phyloP scores from a whole-genome alignment of 2,113 vertebrate genomes.

The Sphyrna mokarran region DNA sequence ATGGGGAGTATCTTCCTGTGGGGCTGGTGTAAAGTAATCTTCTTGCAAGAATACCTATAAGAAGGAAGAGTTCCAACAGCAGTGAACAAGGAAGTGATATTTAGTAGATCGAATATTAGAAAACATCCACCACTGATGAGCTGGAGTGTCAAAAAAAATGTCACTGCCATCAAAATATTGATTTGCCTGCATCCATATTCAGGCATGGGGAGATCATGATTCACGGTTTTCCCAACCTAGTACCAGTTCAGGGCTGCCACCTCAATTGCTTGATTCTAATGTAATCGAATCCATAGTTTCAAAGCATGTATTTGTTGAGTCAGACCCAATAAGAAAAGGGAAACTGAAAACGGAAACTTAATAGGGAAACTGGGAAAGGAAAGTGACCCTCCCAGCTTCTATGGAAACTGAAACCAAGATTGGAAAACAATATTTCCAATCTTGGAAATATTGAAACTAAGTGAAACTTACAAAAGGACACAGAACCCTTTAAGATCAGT shows the following conservation, averaged over 20 bases:
- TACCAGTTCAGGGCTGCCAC: not conserved
- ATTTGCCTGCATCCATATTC: not conserved
- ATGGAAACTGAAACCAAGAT: too few species aligned
- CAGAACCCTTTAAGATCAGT: too few species aligned
- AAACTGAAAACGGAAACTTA: not conserved
- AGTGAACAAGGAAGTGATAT: not conserved
- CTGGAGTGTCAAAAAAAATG: not conserved
- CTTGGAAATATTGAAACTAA: too few species aligned
- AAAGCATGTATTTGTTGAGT: not conserved
- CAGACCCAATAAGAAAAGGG: not conserved
- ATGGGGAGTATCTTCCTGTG: not conserved
- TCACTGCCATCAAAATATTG: not conserved
- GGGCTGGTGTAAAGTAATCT: not conserved
- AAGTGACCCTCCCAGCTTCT: too few species aligned
- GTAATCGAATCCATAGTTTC: not conserved
- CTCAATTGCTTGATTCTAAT: not conserved
- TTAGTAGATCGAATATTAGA: not conserved
- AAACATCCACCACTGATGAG: not conserved
- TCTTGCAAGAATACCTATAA: not conserved
- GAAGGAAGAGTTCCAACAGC: not conserved
- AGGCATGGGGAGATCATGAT: not conserved
- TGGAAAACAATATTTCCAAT: too few species aligned
- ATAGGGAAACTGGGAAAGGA: not conserved
- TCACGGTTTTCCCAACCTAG: not conserved
- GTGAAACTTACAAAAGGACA: too few species aligned